These are phyloP conservation scores for Acipenser ruthenus DNA, from an alignment of 2,797 vertebrate species.

Conservation along the genomic window DNA sequence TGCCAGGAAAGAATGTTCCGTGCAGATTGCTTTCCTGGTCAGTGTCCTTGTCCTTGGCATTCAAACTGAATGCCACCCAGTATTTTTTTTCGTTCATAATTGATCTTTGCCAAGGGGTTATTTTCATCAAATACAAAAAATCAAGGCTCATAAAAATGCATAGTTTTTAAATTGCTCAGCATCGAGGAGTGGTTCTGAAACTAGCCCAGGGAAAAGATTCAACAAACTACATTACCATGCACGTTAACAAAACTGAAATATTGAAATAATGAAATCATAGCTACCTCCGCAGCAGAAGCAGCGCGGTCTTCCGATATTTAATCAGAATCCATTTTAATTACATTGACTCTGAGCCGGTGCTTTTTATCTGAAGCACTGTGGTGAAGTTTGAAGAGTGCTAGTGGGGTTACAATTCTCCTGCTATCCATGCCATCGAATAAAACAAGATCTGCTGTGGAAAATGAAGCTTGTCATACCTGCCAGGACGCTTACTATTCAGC, in stretches of 20 bases:
- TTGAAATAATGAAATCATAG: background rate
- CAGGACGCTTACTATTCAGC: no score
- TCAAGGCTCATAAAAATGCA: slow-evolving; percentile 41
- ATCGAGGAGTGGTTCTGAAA: slow-evolving; percentile 28
- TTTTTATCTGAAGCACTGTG: background rate
- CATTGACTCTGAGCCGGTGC: background rate
- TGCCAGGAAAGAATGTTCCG: background rate
- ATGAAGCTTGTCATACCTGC: no score
- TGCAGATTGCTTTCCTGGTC: background rate
- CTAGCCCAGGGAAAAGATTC: slow-evolving; percentile 31
- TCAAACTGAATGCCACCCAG: slow-evolving; percentile 7
- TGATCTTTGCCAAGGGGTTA: slow-evolving; percentile 32
- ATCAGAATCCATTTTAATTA: background rate
- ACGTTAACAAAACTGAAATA: background rate
- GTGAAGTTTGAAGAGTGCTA: no score
- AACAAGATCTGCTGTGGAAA: no score
- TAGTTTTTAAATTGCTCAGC: slow-evolving; percentile 37
- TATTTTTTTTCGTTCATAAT: slow-evolving; percentile 28
- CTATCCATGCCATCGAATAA: no score
- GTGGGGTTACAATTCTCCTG: no score
- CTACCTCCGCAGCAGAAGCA: background rate
- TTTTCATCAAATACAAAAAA: slow-evolving; percentile 40
- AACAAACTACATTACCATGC: background rate
- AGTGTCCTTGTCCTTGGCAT: background rate
- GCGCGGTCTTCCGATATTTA: background rate